These are phyloP conservation scores for Xestoiulus laeticollis DNA, from an alignment of 2,888 invertebrate genomes.

Conservation along the genomic window DNA sequence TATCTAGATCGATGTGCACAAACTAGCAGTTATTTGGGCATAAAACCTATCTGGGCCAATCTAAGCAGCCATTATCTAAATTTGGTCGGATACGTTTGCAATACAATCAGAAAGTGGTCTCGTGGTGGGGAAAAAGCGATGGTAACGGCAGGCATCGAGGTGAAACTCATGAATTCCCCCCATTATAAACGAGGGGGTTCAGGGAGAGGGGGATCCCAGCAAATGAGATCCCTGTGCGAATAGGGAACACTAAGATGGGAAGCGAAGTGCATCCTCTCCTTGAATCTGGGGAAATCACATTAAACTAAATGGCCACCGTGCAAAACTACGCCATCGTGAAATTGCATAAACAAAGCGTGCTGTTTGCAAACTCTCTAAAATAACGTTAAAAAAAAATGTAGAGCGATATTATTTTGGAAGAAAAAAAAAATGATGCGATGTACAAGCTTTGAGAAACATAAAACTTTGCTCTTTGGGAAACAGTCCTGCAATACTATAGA, in stretches of 20 bases:
- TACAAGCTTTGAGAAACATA: no score
- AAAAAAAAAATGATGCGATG: no score
- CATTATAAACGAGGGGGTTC: not conserved
- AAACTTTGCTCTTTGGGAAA: no score
- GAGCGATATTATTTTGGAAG: not conserved
- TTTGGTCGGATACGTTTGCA: constrained; percentile 19
- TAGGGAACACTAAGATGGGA: constrained; percentile 26
- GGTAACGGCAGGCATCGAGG: constrained; percentile 23
- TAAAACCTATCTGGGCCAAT: constrained; percentile 26
- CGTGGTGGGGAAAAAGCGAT: constrained; percentile 3
- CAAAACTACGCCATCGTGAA: not conserved
- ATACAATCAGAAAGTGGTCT: constrained; percentile 26
- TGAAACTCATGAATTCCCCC: constrained; percentile 16
- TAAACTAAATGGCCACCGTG: not conserved
- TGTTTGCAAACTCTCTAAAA: constrained; percentile 2
- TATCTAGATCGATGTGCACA: constrained; percentile 3
- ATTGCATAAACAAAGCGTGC: constrained; percentile 26
- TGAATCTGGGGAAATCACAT: constrained; percentile 26
- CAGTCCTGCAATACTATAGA: no score
- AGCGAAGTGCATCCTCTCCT: constrained; percentile 9
- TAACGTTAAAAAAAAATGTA: not conserved
- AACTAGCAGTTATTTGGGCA: constrained; percentile 26
- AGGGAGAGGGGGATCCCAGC: not conserved
- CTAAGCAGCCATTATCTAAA: constrained; percentile 26
- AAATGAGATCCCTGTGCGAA: not conserved